Evolutionary conservation across 2,113 vertebrate species (phyloP).

Genomic region (Podiceps cristatus): DNA sequence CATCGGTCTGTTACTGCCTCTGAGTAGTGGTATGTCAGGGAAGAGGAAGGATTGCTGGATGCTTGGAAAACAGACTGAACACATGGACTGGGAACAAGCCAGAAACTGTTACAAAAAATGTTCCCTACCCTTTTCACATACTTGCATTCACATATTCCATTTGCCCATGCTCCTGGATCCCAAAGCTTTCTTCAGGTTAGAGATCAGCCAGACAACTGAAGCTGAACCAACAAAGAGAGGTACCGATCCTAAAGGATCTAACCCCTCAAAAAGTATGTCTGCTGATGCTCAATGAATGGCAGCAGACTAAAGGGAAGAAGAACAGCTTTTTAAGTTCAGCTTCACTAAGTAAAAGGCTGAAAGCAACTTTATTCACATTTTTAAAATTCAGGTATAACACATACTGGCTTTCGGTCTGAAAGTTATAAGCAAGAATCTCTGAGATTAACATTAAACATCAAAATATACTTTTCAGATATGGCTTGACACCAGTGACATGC

Average conservation of each 20-base stretch:
- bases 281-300: neutral
- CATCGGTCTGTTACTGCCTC: neutral
- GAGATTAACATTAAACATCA: neutral
- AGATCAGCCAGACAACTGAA: neutral
- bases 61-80: conserved; percentile 14
- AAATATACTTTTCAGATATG: neutral
- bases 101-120: neutral
- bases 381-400: neutral
- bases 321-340: neutral
- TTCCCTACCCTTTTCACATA: neutral
- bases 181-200: neutral
- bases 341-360: neutral
- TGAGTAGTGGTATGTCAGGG: neutral
- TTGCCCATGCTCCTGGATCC: neutral
- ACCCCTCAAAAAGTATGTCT: neutral
- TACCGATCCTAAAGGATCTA: neutral
- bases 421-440: neutral
- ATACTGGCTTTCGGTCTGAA: neutral
- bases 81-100: neutral
- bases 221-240: neutral
- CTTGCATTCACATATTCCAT: neutral
- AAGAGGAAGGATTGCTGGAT: conserved; percentile 11
- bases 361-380: neutral
- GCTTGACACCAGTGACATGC: neutral
- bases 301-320: neutral